Conservation (phyloP, 2,888 invertebrate genomes). For the Sinopyrophorus schimmeli region DNA sequence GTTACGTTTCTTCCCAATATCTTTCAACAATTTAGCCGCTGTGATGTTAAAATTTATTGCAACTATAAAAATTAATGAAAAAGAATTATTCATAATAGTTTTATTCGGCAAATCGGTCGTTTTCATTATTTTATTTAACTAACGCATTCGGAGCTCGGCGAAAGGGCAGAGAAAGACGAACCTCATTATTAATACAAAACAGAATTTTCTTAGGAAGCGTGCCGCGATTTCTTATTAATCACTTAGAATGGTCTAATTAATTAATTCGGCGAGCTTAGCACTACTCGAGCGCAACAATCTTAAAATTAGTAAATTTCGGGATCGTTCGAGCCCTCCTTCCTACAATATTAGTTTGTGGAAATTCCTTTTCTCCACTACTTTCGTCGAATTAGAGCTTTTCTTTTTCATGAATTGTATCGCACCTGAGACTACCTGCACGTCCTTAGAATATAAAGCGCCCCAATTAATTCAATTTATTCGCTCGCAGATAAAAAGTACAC, state of each 20-base stretch:
- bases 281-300: constrained; percentile 20
- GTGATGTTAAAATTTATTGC: no score
- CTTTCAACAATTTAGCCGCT: no score
- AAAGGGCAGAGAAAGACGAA: no score
- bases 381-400: constrained; percentile 16
- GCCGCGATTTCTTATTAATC: constrained; percentile 23
- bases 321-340: constrained; percentile 8
- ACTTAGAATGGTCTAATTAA: constrained; percentile 21
- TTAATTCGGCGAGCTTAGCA: constrained; percentile 16
- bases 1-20: no score
- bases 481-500: constrained; percentile 17
- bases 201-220: constrained; percentile 23
- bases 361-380: constrained; percentile 7
- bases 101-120: no score
- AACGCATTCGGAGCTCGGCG: no score
- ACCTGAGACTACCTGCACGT: constrained; percentile 28
- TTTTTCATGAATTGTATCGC: constrained; percentile 24
- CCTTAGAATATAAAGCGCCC: constrained; percentile 23
- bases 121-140: no score
- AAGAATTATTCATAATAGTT: no score
- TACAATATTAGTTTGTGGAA: constrained; percentile 11
- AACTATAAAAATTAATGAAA: no score
- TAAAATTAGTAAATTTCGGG: constrained; percentile 21
- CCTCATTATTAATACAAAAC: constrained; percentile 23
- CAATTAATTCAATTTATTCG: constrained; percentile 31